A percentile compares a stretch with the other conserved stretches of the same genome.
These are phyloP conservation scores for Charina bottae DNA, from an alignment of 2,113 vertebrate species.

Conservation along the genomic window DNA sequence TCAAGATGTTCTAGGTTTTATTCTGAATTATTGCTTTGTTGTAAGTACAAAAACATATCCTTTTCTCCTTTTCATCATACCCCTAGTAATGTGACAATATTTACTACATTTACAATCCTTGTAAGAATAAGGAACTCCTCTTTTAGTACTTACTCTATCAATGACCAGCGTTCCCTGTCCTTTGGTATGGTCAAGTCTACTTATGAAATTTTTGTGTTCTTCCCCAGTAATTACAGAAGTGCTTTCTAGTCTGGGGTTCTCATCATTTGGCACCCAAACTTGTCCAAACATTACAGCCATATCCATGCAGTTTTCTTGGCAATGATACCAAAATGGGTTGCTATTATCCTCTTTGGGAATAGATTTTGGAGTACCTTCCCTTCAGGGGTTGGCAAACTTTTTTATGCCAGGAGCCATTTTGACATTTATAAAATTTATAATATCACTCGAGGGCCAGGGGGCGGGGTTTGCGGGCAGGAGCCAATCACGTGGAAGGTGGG, in stretches of 20 bases:
- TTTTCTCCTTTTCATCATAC: background rate
- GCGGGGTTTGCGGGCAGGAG: no score
- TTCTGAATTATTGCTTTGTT: background rate
- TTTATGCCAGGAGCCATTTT: no score
- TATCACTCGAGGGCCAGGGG: no score
- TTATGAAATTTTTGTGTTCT: background rate
- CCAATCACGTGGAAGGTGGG: no score
- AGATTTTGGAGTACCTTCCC: background rate
- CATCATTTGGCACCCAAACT: background rate
- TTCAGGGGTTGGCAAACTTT: no score
- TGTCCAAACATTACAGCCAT: background rate
- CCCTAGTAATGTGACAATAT: background rate
- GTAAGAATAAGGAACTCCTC: background rate
- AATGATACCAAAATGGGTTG: background rate
- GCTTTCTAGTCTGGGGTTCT: background rate
- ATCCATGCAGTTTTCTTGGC: background rate
- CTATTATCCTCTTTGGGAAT: background rate
- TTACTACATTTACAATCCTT: background rate
- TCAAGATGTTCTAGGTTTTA: background rate
- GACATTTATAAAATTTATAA: no score
- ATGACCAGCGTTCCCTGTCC: background rate
- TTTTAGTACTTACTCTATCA: background rate
- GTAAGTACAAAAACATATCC: background rate
- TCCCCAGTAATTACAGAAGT: background rate
- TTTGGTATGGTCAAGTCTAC: background rate